Conservation (phyloP, 2,888 invertebrate genomes). For the Acleris sparsana region DNA sequence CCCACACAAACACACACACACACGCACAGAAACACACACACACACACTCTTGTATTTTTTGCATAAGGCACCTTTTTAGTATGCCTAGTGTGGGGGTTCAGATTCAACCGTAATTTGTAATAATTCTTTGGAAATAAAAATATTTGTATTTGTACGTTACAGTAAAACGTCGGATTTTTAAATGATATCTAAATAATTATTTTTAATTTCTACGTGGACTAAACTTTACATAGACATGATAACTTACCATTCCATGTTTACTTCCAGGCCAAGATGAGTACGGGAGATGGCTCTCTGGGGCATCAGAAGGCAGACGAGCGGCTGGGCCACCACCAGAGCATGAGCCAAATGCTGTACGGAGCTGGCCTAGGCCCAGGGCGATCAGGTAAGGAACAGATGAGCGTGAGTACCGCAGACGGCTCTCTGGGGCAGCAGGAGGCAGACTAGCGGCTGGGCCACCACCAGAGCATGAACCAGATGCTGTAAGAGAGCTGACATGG, state of each 20-base stretch:
- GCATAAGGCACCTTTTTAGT: too few relatives aligned
- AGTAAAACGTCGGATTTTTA: too few relatives aligned
- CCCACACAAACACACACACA: too few relatives aligned
- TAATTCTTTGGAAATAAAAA: too few relatives aligned
- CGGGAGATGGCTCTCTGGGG: constrained; percentile 78
- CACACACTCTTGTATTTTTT: too few relatives aligned
- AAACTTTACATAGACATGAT: too few relatives aligned
- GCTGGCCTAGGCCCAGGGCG: constrained; percentile 77
- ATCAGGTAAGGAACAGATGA: constrained; percentile 60
- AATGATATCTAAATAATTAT: too few relatives aligned
- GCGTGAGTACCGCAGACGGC: constrained; percentile 76
- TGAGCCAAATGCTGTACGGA: constrained; percentile 82
- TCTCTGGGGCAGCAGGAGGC: constrained; percentile 72
- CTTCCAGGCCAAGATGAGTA: constrained; percentile 86
- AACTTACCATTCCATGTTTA: constrained; percentile 8
- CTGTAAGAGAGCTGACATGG: constrained; percentile 77
- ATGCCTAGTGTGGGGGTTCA: too few relatives aligned
- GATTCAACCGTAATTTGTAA: too few relatives aligned
- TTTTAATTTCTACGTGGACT: too few relatives aligned
- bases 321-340: constrained; percentile 78
- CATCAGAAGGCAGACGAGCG: constrained; percentile 79
- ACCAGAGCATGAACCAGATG: constrained; percentile 82
- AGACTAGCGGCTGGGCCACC: constrained; percentile 60
- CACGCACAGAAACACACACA: too few relatives aligned
- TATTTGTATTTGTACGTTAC: too few relatives aligned